Percentiles rank a stretch among this genome's conserved stretches.
phyloP scores from a whole-genome alignment of 2,797 vertebrate species.

The Hemibagrus guttatus region DNA sequence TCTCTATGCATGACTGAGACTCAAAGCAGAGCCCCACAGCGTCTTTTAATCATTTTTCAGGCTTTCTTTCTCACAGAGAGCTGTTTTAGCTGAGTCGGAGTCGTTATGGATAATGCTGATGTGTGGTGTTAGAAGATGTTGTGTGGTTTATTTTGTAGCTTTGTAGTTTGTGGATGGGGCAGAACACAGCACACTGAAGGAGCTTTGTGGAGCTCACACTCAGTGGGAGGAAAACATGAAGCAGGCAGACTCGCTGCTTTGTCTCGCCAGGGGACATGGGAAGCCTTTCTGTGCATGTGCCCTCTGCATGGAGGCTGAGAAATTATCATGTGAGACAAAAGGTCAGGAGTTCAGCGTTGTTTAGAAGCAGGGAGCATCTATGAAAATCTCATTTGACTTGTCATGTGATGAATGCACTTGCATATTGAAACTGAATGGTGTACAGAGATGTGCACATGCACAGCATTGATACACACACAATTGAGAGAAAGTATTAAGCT shows the following conservation, averaged over 20 bases:
- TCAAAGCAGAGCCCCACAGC: slow-evolving; percentile 21
- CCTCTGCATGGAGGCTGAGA: slow-evolving; percentile 46
- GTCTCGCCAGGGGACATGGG: slow-evolving; percentile 41
- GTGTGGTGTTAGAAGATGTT: slow-evolving; percentile 2
- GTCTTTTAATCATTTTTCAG: slow-evolving; percentile 37
- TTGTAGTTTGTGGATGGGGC: slow-evolving; percentile 3
- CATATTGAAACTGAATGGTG: slow-evolving; percentile 31
- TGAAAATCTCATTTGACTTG: slow-evolving; percentile 48
- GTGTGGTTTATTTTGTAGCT: slow-evolving; percentile 25
- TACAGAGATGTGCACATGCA: slow-evolving; percentile 4
- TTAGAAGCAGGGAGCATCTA: slow-evolving; percentile 47
- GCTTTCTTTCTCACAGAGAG: slow-evolving; percentile 25
- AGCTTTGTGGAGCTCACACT: slow-evolving; percentile 38
- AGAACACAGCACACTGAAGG: slow-evolving; percentile 30
- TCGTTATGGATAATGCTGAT: slow-evolving; percentile 7
- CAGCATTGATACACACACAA: slow-evolving; percentile 16
- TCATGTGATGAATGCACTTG: slow-evolving; percentile 34
- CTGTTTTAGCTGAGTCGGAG: neutral
- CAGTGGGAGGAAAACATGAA: slow-evolving; percentile 45
- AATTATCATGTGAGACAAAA: slow-evolving; percentile 43
- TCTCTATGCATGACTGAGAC: slow-evolving; percentile 37
- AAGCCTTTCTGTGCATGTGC: slow-evolving; percentile 41
- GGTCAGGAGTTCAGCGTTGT: slow-evolving; percentile 55
- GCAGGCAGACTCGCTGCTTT: slow-evolving; percentile 41
- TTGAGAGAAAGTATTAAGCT: slow-evolving; percentile 30